Evolutionary conservation across 1,140 invertebrate genomes (phyloP).

Genomic region (Zaprionus camerounensis): DNA sequence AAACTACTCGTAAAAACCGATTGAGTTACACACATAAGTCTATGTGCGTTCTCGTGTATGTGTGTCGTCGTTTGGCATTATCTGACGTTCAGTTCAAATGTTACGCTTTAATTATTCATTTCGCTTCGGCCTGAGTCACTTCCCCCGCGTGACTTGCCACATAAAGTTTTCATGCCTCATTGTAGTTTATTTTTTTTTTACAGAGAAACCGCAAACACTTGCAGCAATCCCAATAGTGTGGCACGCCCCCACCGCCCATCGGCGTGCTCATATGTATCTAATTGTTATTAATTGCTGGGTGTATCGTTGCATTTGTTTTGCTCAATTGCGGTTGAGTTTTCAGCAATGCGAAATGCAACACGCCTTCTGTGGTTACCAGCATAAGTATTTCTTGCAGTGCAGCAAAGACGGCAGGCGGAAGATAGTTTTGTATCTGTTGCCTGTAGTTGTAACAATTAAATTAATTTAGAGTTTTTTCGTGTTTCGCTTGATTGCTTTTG

Average conservation of each 20-base stretch:
- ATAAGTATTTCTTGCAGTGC: slow-evolving; percentile 7
- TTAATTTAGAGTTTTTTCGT: not conserved
- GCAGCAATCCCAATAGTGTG: not conserved
- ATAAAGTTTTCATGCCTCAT: not conserved
- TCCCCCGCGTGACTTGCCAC: slow-evolving; percentile 3
- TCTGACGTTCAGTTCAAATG: slow-evolving; percentile 37
- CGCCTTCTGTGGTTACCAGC: slow-evolving; percentile 21
- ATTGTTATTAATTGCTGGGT: slow-evolving; percentile 60
- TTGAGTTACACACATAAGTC: slow-evolving; percentile 10
- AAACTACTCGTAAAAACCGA: slow-evolving; percentile 5
- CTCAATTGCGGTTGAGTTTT: slow-evolving; percentile 63
- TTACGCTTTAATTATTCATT: slow-evolving; percentile 49
- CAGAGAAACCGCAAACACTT: slow-evolving; percentile 33
- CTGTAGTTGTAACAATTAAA: not conserved
- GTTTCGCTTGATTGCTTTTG: not conserved
- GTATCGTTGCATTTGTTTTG: slow-evolving; percentile 57
- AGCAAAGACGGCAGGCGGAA: not conserved
- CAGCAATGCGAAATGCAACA: slow-evolving; percentile 25
- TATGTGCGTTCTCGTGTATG: not conserved
- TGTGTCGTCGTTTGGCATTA: slow-evolving; percentile 18
- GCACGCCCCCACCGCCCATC: not conserved
- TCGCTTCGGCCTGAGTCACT: slow-evolving; percentile 27
- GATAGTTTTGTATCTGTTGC: slow-evolving; percentile 16
- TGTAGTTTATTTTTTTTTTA: too few species aligned
- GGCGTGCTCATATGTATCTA: slow-evolving; percentile 31